Percentiles rank a stretch among this genome's conserved stretches.
These are phyloP conservation scores for Caenorhabditis afra DNA, from an alignment of 2,888 invertebrate species.

Conservation along the genomic window DNA sequence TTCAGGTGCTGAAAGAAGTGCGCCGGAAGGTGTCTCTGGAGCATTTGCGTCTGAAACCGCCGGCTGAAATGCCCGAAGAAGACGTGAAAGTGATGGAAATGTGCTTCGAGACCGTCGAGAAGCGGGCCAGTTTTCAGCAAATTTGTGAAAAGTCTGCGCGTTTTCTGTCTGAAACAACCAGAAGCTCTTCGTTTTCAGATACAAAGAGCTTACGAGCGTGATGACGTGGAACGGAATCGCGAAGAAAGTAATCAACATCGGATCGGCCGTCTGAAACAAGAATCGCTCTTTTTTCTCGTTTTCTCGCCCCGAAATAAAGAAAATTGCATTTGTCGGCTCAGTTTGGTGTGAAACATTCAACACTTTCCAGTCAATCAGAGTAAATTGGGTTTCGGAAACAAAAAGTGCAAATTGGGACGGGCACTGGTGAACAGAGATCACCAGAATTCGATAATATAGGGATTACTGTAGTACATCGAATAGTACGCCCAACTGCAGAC, in stretches of 20 bases:
- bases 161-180: not conserved
- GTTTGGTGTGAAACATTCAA: no score
- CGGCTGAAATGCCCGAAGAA: slow-evolving; percentile 42
- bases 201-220: slow-evolving; percentile 44
- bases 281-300: not conserved
- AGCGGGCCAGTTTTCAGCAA: slow-evolving; percentile 24
- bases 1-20: slow-evolving; percentile 52
- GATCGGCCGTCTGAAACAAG: slow-evolving; percentile 24
- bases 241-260: slow-evolving; percentile 33
- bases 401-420: no score
- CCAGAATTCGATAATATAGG: no score
- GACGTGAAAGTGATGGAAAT: slow-evolving; percentile 50
- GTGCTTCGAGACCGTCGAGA: slow-evolving; percentile 57
- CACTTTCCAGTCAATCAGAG: no score
- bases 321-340: no score
- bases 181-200: slow-evolving; percentile 12
- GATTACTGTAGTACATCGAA: no score
- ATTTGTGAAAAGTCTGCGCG: slow-evolving; percentile 46
- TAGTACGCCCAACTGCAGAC: no score
- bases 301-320: not conserved
- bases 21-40: slow-evolving; percentile 43
- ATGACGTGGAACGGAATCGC: slow-evolving; percentile 46
- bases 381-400: no score
- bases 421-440: no score
- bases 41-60: slow-evolving; percentile 46